Conservation (phyloP, 1,140 invertebrate species). For the Cherax destructor region DNA sequence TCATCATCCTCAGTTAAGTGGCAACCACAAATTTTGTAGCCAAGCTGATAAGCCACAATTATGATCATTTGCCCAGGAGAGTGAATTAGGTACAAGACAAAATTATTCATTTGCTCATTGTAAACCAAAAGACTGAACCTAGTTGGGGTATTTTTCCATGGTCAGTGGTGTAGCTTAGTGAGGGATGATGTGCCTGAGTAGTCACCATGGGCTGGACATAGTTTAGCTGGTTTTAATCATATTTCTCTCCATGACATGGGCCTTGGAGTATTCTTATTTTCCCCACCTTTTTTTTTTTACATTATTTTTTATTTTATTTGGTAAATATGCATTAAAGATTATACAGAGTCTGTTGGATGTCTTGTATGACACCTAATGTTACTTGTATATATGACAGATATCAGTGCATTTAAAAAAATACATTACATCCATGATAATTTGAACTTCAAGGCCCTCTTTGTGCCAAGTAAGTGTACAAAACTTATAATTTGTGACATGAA, state of each 20-base stretch:
- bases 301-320: conserved; percentile 11
- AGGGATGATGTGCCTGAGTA: conserved; percentile 46
- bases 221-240: conserved; percentile 38
- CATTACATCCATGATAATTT: conserved; percentile 22
- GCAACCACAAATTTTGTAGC: conserved; percentile 35
- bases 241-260: conserved; percentile 65
- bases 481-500: conserved; percentile 40
- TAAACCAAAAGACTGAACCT: not conserved
- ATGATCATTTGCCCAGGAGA: not conserved
- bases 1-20: conserved; percentile 39
- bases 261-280: conserved; percentile 42
- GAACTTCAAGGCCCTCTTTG: conserved; percentile 64
- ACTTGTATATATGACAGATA: not conserved
- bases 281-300: not conserved
- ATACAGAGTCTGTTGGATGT: not conserved
- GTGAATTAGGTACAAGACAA: not conserved
- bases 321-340: conserved; percentile 13
- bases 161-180: conserved; percentile 20
- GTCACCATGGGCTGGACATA: conserved; percentile 35
- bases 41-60: conserved; percentile 9
- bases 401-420: not conserved
- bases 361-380: not conserved
- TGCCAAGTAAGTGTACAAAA: conserved; percentile 66
- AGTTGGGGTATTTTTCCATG: not conserved
- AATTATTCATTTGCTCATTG: conserved; percentile 6